phyloP scores from a whole-genome alignment of 2,797 vertebrate genomes.

The Hyperoplus immaculatus region DNA sequence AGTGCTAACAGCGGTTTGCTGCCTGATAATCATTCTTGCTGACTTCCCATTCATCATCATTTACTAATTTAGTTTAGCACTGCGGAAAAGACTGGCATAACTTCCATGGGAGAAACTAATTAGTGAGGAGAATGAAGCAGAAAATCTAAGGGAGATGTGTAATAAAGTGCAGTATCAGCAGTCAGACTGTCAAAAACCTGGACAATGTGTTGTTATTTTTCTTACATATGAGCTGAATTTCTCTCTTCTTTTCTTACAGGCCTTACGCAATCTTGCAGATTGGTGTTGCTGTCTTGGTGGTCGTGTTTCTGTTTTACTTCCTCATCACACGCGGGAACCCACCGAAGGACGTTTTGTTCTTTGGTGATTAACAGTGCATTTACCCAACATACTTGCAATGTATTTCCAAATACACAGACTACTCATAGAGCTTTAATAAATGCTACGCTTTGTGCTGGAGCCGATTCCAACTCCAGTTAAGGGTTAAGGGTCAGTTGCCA shows the following conservation, averaged over 20 bases:
- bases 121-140: constrained; percentile 66
- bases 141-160: constrained; percentile 58
- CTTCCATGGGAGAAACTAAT: constrained; percentile 60
- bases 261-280: constrained; percentile 76
- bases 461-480: constrained; percentile 22
- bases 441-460: constrained; percentile 30
- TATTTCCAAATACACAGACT: constrained; percentile 41
- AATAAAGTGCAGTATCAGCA: constrained; percentile 34
- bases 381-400: constrained; percentile 26
- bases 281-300: constrained; percentile 77
- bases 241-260: constrained; percentile 63
- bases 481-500: constrained; percentile 44
- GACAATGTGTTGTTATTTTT: constrained; percentile 23
- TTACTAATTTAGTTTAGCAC: constrained; percentile 71
- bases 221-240: constrained; percentile 34
- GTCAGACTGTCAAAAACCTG: constrained; percentile 8
- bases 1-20: constrained; percentile 38
- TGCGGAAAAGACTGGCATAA: constrained; percentile 46
- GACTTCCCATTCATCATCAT: constrained; percentile 72
- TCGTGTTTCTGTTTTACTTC: constrained; percentile 82
- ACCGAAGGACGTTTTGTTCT: constrained; percentile 88
- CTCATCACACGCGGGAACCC: constrained; percentile 78
- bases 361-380: constrained; percentile 80
- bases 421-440: constrained; percentile 40
- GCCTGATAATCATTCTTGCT: constrained; percentile 55